These are phyloP conservation scores for Polypedilum vanderplanki DNA, from an alignment of 1,140 invertebrate genomes.

Conservation along the genomic window DNA sequence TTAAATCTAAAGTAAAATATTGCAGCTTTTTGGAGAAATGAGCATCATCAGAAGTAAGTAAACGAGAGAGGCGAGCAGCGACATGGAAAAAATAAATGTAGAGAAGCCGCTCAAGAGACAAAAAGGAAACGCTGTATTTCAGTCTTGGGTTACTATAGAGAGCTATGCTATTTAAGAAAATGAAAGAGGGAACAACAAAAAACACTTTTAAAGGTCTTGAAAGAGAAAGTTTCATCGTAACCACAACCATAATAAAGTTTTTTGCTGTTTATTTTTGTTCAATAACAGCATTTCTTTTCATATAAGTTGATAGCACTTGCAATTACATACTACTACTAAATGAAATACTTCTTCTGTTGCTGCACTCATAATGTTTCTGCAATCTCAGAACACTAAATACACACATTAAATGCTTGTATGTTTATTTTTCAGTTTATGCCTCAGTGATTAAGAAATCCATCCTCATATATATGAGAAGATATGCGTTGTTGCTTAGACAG, in stretches of 20 bases:
- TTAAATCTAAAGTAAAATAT: constrained; percentile 8
- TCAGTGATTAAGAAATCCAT: neutral
- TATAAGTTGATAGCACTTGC: no score
- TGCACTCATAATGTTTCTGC: neutral
- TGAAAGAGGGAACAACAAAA: neutral
- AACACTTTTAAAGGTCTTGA: neutral
- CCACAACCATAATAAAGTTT: neutral
- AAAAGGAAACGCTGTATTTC: constrained; percentile 2
- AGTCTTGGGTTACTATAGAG: no score
- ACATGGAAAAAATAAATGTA: no score
- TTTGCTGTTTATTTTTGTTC: neutral
- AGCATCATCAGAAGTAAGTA: neutral
- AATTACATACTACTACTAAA: no score
- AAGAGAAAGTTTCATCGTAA: neutral
- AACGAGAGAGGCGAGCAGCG: no score
- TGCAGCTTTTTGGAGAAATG: neutral
- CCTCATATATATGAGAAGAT: neutral
- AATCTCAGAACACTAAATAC: neutral
- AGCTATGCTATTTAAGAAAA: neutral
- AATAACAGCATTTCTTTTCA: no score
- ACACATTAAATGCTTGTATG: neutral
- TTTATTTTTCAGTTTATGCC: constrained; percentile 1
- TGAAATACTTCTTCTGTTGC: neutral
- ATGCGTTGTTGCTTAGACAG: neutral
- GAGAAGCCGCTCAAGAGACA: neutral